Evolutionary conservation across 2,797 vertebrate genomes (phyloP).

Genomic region (Bovichtus diacanthus): DNA sequence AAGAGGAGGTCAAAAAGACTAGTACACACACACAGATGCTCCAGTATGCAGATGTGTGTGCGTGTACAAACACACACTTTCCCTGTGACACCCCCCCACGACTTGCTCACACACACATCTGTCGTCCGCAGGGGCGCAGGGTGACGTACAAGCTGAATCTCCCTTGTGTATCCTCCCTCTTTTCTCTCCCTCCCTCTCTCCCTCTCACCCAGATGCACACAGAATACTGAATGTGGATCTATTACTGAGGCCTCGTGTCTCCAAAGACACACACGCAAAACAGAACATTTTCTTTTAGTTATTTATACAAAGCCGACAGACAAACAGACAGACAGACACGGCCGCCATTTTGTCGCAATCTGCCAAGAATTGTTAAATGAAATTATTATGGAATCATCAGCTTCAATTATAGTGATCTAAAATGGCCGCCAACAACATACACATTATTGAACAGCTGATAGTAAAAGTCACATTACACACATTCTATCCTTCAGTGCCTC

Average conservation of each 20-base stretch:
- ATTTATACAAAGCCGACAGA: slow-evolving; percentile 69
- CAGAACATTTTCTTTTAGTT: slow-evolving; percentile 66
- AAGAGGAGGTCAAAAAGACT: slow-evolving; percentile 73
- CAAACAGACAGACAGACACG: slow-evolving; percentile 40
- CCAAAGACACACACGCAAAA: slow-evolving; percentile 62
- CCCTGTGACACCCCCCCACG: slow-evolving; percentile 37
- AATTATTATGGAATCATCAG: slow-evolving; percentile 51
- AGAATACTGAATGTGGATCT: slow-evolving; percentile 77
- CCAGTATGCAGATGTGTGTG: slow-evolving; percentile 48
- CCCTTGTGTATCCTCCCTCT: slow-evolving; percentile 71
- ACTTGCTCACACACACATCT: slow-evolving; percentile 76
- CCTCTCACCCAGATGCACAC: slow-evolving; percentile 75
- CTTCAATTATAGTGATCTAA: slow-evolving; percentile 49
- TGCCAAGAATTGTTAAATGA: slow-evolving; percentile 39
- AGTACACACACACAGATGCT: slow-evolving; percentile 69
- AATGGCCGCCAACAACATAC: slow-evolving; percentile 49
- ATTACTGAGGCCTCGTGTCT: slow-evolving; percentile 72
- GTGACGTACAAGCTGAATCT: slow-evolving; percentile 79
- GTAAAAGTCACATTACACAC: not conserved
- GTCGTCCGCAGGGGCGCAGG: slow-evolving; percentile 82
- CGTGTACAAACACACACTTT: slow-evolving; percentile 51
- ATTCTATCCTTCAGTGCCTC: not conserved
- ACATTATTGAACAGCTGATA: not conserved
- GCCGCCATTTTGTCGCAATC: slow-evolving; percentile 69
- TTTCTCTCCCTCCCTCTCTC: slow-evolving; percentile 53